Evolutionary conservation across 2,888 invertebrate genomes (phyloP).

Genomic region (Drosophila flavopinicola): DNA sequence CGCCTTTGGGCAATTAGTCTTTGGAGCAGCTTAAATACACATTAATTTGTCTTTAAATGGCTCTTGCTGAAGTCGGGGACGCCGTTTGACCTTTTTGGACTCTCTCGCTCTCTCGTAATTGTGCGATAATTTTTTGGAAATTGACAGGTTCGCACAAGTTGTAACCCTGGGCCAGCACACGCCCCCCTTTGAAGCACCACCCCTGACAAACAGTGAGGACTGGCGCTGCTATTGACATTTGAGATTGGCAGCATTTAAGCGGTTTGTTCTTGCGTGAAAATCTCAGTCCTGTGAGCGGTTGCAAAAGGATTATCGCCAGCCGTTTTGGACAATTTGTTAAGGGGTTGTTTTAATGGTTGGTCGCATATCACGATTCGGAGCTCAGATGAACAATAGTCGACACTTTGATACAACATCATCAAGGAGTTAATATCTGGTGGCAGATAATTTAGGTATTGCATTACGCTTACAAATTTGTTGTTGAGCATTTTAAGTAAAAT

Average conservation of each 20-base stretch:
- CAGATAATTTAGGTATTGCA: neutral
- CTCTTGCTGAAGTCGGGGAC: slow-evolving; percentile 2
- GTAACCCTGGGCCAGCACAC: slow-evolving; percentile 13
- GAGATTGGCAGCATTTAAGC: slow-evolving; percentile 67
- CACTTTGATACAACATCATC: slow-evolving; percentile 21
- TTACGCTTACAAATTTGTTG: neutral
- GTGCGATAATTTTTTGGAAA: slow-evolving; percentile 58
- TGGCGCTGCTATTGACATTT: slow-evolving; percentile 81
- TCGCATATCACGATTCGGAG: slow-evolving; percentile 10
- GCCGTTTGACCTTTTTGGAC: slow-evolving; percentile 34
- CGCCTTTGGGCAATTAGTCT: slow-evolving; percentile 77
- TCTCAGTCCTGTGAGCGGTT: slow-evolving; percentile 54
- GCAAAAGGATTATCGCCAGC: slow-evolving; percentile 77
- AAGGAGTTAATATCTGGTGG: neutral
- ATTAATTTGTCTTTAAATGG: slow-evolving; percentile 77
- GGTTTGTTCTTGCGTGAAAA: slow-evolving; percentile 75
- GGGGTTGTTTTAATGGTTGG: slow-evolving; percentile 19
- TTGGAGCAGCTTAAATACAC: slow-evolving; percentile 74
- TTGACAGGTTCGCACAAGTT: slow-evolving; percentile 60
- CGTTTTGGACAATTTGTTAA: slow-evolving; percentile 7
- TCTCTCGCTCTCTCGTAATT: slow-evolving; percentile 50
- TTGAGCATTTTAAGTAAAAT: neutral
- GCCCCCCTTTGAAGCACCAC: neutral
- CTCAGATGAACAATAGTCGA: slow-evolving; percentile 27
- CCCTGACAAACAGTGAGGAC: neutral